Conservation (phyloP, 2,888 invertebrate genomes). For the Pantelozetes paolii region DNA sequence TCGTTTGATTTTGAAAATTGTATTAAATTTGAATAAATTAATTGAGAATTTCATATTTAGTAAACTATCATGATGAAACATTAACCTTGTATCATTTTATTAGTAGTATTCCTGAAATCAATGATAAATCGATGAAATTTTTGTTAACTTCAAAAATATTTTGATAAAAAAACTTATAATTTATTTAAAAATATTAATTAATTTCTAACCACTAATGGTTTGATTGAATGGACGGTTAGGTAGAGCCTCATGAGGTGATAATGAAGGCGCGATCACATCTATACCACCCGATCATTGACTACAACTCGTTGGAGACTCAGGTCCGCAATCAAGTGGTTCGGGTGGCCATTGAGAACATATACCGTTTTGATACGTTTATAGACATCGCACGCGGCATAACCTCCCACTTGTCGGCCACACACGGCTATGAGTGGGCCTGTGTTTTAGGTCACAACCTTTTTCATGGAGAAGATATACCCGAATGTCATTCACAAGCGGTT, state of each 20-base stretch:
- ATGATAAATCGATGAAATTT: too few relatives aligned
- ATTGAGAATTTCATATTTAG: too few relatives aligned
- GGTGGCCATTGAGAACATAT: conserved; percentile 31
- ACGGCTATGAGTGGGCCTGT: conserved; percentile 36
- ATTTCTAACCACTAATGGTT: too few relatives aligned
- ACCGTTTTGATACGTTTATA: conserved; percentile 27
- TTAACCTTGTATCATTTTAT: too few relatives aligned
- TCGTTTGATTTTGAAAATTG: too few relatives aligned
- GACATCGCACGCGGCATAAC: conserved; percentile 30
- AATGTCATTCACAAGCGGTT: conserved; percentile 29
- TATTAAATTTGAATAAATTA: too few relatives aligned
- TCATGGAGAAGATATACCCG: conserved; percentile 29
- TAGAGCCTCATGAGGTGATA: conserved; percentile 25
- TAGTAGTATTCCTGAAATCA: too few relatives aligned
- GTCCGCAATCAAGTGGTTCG: conserved; percentile 31
- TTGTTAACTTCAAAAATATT: too few relatives aligned
- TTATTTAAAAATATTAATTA: too few relatives aligned
- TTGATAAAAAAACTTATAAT: too few relatives aligned
- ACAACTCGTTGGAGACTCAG: conserved; percentile 26
- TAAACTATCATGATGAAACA: too few relatives aligned
- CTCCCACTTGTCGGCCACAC: conserved; percentile 20
- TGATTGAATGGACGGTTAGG: neutral
- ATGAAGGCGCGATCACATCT: neutral
- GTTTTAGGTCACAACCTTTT: conserved; percentile 27
- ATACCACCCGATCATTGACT: conserved; percentile 29